Conservation (phyloP, 2,797 vertebrate species). For the Selene dorsalis region DNA sequence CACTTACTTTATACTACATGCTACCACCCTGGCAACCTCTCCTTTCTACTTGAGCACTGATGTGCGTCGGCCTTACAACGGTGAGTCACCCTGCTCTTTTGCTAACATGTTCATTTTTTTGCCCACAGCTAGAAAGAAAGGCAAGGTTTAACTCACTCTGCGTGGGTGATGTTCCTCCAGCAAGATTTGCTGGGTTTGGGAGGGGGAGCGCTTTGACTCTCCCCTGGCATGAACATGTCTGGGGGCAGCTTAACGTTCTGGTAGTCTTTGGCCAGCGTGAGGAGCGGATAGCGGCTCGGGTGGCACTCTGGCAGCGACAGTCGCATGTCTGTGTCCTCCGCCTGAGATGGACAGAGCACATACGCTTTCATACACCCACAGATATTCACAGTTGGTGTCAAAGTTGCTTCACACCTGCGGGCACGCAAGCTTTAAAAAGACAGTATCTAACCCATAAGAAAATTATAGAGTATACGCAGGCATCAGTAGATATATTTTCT, state of each 20-base stretch:
- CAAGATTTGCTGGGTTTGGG: slow-evolving; percentile 90
- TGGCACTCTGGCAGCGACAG: slow-evolving; percentile 98
- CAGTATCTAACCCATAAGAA: background rate
- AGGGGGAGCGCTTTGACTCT: slow-evolving; percentile 84
- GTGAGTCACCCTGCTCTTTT: slow-evolving; percentile 54
- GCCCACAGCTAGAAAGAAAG: slow-evolving; percentile 24
- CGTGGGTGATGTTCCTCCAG: slow-evolving; percentile 95
- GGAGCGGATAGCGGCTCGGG: slow-evolving; percentile 94
- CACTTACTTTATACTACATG: slow-evolving; percentile 31
- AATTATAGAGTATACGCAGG: background rate
- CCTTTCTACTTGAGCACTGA: slow-evolving; percentile 10
- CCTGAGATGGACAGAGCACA: slow-evolving; percentile 67
- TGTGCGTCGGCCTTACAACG: slow-evolving; percentile 37
- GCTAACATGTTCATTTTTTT: slow-evolving; percentile 15
- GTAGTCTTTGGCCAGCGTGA: slow-evolving; percentile 94
- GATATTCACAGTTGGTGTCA: background rate
- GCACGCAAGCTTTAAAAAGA: background rate
- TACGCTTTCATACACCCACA: background rate
- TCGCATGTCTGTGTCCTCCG: slow-evolving; percentile 95
- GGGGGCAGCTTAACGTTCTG: slow-evolving; percentile 88
- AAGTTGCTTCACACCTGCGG: background rate
- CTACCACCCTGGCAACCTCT: slow-evolving; percentile 31
- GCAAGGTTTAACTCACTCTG: slow-evolving; percentile 87
- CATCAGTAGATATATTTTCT: background rate
- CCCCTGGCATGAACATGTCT: slow-evolving; percentile 88